Evolutionary conservation across 92 coral and sea anemone species (phyloP).

Genomic region (Actinostola sp.): DNA sequence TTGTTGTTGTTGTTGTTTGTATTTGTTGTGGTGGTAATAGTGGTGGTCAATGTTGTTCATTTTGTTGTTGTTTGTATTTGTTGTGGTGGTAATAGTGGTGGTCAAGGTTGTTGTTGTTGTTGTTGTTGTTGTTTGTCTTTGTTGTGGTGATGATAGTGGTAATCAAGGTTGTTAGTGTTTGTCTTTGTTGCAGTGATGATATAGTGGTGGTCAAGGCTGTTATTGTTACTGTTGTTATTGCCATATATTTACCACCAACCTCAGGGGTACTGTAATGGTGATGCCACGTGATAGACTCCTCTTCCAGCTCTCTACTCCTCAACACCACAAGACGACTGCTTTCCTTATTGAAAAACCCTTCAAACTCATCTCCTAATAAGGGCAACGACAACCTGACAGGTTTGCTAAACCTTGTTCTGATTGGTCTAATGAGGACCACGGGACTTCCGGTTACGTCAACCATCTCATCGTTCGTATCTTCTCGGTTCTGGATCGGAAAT

Average conservation of each 20-base stretch:
- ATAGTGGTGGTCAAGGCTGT: conserved; percentile 30
- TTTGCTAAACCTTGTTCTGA: conserved; percentile 56
- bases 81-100: too few species aligned
- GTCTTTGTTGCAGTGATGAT: too few species aligned
- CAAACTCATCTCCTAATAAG: conserved; percentile 61
- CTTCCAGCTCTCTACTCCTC: conserved; percentile 60
- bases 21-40: too few species aligned
- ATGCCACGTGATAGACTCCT: conserved; percentile 70
- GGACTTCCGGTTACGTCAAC: conserved; percentile 83
- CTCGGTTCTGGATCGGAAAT: conserved; percentile 39
- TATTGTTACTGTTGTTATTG: conserved; percentile 28
- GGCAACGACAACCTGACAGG: conserved; percentile 81
- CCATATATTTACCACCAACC: too few species aligned
- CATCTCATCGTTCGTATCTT: conserved; percentile 31
- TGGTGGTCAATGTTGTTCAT: too few species aligned
- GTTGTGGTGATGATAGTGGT: too few species aligned
- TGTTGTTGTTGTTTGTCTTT: too few species aligned
- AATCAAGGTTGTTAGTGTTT: too few species aligned
- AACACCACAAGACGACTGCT: conserved; percentile 66
- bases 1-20: too few species aligned
- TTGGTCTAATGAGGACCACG: conserved; percentile 74
- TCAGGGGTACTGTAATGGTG: conserved; percentile 90
- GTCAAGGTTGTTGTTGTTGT: too few species aligned
- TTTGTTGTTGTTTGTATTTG: too few species aligned
- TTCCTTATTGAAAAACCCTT: conserved; percentile 65